Evolutionary conservation across 2,797 vertebrate species (phyloP).

Genomic region (Chiroxiphia lanceolata): DNA sequence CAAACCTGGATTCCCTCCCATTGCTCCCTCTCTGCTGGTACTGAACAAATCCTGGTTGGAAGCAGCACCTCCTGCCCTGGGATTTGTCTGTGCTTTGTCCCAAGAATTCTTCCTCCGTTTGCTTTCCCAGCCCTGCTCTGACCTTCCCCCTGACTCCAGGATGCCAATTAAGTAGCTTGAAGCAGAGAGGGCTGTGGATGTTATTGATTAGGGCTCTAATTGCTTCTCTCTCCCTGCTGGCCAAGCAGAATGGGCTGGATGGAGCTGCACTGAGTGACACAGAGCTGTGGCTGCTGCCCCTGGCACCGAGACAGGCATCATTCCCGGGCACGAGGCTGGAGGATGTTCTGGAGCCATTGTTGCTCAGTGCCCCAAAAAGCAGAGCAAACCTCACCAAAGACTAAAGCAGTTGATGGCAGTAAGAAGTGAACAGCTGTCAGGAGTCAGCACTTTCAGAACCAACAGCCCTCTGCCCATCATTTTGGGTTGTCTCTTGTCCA

Average conservation of each 20-base stretch:
- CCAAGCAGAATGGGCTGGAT: not conserved
- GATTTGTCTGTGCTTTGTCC: not conserved
- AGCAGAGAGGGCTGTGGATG: constrained; percentile 1
- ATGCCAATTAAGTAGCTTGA: constrained; percentile 47
- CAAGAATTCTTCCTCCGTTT: not conserved
- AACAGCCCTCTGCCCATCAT: not conserved
- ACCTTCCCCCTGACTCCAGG: not conserved
- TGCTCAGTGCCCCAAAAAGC: not conserved
- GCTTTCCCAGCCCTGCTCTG: not conserved
- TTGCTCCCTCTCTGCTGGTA: not conserved
- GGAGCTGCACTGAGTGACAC: not conserved
- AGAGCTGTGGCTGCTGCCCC: not conserved
- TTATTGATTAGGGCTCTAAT: constrained; percentile 65
- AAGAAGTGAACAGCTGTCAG: not conserved
- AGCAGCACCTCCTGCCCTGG: not conserved
- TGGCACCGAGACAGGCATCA: accelerated
- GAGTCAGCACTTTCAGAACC: not conserved
- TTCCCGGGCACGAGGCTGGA: not conserved
- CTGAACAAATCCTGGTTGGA: not conserved
- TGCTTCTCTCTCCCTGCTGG: constrained; percentile 1
- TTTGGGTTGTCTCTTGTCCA: not conserved
- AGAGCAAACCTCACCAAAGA: not conserved
- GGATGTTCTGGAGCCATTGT: not conserved
- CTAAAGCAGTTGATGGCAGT: not conserved
- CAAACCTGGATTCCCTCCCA: accelerated